Conservation (phyloP, 2,113 vertebrate species). For the Chaetodon trifascialis region DNA sequence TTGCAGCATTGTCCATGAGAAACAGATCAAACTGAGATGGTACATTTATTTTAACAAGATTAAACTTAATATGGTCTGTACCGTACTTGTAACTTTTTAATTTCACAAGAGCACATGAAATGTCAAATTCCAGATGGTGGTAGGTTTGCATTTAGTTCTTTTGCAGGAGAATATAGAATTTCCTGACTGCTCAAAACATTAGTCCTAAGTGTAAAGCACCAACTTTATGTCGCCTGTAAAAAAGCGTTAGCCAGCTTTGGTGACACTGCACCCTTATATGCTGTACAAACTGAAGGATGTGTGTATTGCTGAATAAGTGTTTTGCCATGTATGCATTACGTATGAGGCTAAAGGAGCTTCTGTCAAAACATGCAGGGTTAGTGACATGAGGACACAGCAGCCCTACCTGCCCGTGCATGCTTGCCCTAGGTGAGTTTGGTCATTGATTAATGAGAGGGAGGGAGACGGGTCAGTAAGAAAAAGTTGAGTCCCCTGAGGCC, state of each 20-base stretch:
- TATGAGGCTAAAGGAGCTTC: conserved; percentile 3
- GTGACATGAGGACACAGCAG: conserved; percentile 35
- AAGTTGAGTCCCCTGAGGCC: conserved; percentile 56
- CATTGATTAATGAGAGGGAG: conserved; percentile 62
- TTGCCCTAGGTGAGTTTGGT: conserved; percentile 47
- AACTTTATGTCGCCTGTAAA: conserved; percentile 44
- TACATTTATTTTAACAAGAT: conserved; percentile 24
- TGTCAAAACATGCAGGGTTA: conserved; percentile 39
- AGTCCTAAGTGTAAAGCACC: conserved; percentile 31
- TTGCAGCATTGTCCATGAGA: conserved; percentile 4
- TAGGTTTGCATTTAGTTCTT: conserved; percentile 34
- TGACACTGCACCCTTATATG: conserved; percentile 15
- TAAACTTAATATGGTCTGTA: conserved; percentile 12
- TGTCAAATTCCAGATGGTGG: conserved; percentile 50
- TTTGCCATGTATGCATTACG: conserved; percentile 40
- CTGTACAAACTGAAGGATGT: conserved; percentile 40
- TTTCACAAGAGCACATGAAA: conserved; percentile 30
- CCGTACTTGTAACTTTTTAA: conserved; percentile 18
- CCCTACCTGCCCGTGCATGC: conserved; percentile 59
- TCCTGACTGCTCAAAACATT: conserved; percentile 55
- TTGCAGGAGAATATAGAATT: conserved; percentile 45
- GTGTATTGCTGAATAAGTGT: conserved; percentile 33
- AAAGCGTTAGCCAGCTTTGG: conserved; percentile 52
- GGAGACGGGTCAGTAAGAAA: conserved; percentile 67
- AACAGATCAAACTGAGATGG: conserved; percentile 25